Conservation (phyloP, 2,888 invertebrate species). For the Ephialtes manifestator region DNA sequence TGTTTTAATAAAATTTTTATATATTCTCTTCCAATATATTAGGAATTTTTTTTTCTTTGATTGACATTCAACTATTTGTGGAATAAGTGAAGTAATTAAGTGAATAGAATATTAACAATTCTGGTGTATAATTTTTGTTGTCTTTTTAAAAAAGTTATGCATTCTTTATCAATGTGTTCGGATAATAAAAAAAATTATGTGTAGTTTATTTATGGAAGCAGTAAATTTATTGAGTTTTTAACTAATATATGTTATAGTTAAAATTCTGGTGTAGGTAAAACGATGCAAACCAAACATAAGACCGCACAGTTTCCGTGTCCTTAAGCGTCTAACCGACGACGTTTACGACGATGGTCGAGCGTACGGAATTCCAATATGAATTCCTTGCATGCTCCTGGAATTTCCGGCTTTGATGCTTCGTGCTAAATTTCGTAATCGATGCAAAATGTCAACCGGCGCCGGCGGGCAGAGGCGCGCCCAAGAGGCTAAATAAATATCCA, state of each 20-base stretch:
- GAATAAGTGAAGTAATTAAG: too few relatives aligned
- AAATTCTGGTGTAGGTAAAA: neutral
- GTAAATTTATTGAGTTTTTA: too few relatives aligned
- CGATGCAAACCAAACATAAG: neutral
- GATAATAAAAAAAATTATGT: too few relatives aligned
- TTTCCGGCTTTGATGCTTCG: conserved; percentile 25
- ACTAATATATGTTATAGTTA: too few relatives aligned
- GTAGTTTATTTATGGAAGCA: too few relatives aligned
- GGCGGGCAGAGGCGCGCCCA: neutral
- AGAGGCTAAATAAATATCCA: neutral
- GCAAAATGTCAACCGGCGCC: neutral
- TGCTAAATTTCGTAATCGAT: conserved; percentile 4
- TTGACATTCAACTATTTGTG: too few relatives aligned
- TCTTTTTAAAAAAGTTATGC: too few relatives aligned
- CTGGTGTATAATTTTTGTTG: too few relatives aligned
- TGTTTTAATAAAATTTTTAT: too few relatives aligned
- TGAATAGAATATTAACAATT: too few relatives aligned
- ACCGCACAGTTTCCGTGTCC: neutral
- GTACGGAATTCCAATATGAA: conserved; percentile 52
- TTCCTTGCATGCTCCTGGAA: conserved; percentile 18
- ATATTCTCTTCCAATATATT: neutral
- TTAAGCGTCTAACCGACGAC: too few relatives aligned
- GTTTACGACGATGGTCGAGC: neutral
- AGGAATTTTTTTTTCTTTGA: neutral
- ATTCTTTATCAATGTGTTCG: too few relatives aligned